phyloP scores from a whole-genome alignment of 2,797 vertebrate species.

The Threskiornis aethiopicus region DNA sequence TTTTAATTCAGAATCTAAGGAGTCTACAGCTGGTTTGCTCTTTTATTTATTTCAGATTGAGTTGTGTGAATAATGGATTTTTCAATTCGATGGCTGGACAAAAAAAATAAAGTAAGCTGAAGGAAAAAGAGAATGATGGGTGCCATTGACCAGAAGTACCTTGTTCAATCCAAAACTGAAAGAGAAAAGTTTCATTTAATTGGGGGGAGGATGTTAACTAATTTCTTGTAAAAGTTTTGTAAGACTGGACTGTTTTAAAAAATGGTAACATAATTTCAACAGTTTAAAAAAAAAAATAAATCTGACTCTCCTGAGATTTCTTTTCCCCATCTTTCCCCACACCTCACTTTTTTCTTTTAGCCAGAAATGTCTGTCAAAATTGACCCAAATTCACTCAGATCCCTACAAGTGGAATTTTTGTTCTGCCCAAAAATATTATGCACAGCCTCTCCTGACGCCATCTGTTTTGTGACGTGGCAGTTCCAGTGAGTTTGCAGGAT shows the following conservation, averaged over 20 bases:
- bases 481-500: background rate
- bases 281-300: background rate
- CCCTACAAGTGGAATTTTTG: background rate
- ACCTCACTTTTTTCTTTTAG: background rate
- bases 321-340: background rate
- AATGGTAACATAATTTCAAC: background rate
- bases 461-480: background rate
- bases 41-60: conserved; percentile 40
- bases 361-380: background rate
- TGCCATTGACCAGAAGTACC: background rate
- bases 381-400: background rate
- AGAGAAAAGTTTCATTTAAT: background rate
- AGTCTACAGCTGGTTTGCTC: conserved; percentile 8
- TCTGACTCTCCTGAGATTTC: background rate
- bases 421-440: background rate
- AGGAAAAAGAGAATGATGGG: background rate
- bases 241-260: background rate
- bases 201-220: background rate
- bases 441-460: background rate
- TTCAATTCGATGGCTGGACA: background rate
- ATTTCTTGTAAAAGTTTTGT: background rate
- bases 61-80: conserved; percentile 29
- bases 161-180: background rate
- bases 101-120: background rate
- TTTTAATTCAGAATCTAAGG: conserved; percentile 33